Evolutionary conservation across 92 coral and sea anemone species (phyloP), one percentile per base, ranked within the genome.

Genomic region (Muricea muricata): DNA sequence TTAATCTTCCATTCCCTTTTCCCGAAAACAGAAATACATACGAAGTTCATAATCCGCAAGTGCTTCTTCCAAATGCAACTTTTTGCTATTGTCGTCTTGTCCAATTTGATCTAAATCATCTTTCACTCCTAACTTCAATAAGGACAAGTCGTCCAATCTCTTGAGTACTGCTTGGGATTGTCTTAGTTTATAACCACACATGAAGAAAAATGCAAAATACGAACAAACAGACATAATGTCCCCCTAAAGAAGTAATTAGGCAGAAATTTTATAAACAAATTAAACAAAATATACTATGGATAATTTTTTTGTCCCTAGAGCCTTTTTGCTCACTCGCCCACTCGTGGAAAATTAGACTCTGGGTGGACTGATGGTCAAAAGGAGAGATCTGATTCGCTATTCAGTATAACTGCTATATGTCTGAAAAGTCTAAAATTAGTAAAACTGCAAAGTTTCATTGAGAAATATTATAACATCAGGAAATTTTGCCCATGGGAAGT

Each of bases 201-300:
- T 97, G 84, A 97, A 97, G 94, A 97, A 92, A 85, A 97, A 97
- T 23, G 92, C 93, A 85, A 97, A 97, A 84, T 97, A 97, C 20
- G 97, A 92, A 71, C 99, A 93, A 11, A 97, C 99, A 0, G 99
- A 86, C 99, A 97, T 97, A 65, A 94, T 85, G 41, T 97, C 99
- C 10, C 98, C 99, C 93, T 93, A 87, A 39, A 55, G 67, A 1
- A 7, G 23, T 24, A 76, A 45, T 74, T 47, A 12, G 32, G 46
- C 23, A 80, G 31, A n/a, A 23, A n/a, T n/a, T n/a, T n/a, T n/a
- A n/a, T n/a, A 34, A 30, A 45, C 35, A 30, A 31, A 20, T 1
- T 48, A 54, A 23, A 41, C 23, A 26, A 8, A 7, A 37, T n/a
- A n/a, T n/a, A n/a, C n/a, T n/a, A n/a, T n/a, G n/a, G n/a, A n/a